These are phyloP conservation scores for Diplazon laetatorius DNA, from an alignment of 2,888 invertebrate genomes.

Conservation along the genomic window DNA sequence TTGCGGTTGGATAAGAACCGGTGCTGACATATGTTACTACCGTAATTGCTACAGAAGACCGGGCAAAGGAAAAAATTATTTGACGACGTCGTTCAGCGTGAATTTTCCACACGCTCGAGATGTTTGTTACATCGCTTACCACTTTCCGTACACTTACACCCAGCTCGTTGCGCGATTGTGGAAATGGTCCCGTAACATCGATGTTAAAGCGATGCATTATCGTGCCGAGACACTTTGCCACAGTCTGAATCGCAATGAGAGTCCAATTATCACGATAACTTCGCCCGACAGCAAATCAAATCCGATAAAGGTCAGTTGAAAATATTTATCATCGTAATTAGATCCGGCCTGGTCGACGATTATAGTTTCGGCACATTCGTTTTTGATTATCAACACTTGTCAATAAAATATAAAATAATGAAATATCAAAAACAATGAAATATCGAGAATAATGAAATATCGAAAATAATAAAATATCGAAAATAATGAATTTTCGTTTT, in stretches of 20 bases:
- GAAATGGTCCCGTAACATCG: constrained; percentile 85
- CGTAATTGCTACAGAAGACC: constrained; percentile 88
- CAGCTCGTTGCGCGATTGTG: constrained; percentile 89
- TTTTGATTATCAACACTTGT: too few relatives aligned
- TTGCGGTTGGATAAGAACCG: constrained; percentile 89
- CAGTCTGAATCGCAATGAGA: constrained; percentile 88
- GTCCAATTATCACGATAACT: constrained; percentile 91
- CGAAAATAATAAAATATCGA: not conserved
- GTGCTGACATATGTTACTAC: constrained; percentile 92
- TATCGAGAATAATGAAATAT: too few relatives aligned
- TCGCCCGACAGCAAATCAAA: constrained; percentile 84
- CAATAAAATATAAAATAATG: too few relatives aligned
- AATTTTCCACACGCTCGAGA: constrained; percentile 90
- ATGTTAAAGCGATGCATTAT: constrained; percentile 84
- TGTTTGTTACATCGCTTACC: constrained; percentile 93
- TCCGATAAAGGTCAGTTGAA: constrained; percentile 84
- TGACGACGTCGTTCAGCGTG: constrained; percentile 91
- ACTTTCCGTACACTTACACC: constrained; percentile 93
- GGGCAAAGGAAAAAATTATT: constrained; percentile 85
- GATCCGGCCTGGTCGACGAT: not conserved
- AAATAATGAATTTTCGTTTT: too few relatives aligned
- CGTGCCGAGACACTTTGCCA: constrained; percentile 88
- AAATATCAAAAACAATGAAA: too few relatives aligned
- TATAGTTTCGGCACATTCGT: too few relatives aligned
- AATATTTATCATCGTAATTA: too few relatives aligned